Evolutionary conservation across 1,140 invertebrate species (phyloP), one percentile per base, ranked within the genome.

Genomic region (Neuroterus valhalla): DNA sequence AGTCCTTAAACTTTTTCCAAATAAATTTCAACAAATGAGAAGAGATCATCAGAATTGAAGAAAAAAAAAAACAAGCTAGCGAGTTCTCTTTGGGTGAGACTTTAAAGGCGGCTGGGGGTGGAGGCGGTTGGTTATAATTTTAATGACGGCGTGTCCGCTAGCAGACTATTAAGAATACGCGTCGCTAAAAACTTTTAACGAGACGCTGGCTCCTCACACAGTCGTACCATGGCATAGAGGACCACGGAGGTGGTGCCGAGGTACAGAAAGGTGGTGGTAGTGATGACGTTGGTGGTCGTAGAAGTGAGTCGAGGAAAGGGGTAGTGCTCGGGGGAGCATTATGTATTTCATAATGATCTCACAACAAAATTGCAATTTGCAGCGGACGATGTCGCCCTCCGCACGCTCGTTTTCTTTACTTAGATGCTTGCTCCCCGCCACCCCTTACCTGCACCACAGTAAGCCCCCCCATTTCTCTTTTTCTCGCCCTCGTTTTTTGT

Each of bases 151-250:
- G 84, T 89, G 88, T 90, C 88, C 89, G 88, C 87, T 87, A 87
- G 83, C 87, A 86, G 88, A 89, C 87, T 90, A 89, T 89, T 90
- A 89, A 90, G 88, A 89, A 90, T 89, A 89, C 89, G 88, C 88
- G 89, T 90, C 85, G 88, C 88, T 90, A 89, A 88, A 89, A 90
- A 90, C 88, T 90, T 90, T 90, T 90, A 90, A 90, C 87, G 89
- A 90, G 88, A 87, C 84, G 85, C 82, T 82, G 83, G 80, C 71
- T 73, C 66, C 71, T 74, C 76, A 78, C 79, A 75, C 78, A 78
- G 72, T 70, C 71, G 77, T 77, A 73, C 70, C 76, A 75, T 70
- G 75, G 75, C 77, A 74, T 15, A 42, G 76, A 71, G 75, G 73
- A 68, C 75, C 72, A 68, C 43, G 72, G 48, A 71, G 42, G 68